Evolutionary conservation across 1,140 invertebrate genomes (phyloP).

Genomic region (Drosophila pandora): DNA sequence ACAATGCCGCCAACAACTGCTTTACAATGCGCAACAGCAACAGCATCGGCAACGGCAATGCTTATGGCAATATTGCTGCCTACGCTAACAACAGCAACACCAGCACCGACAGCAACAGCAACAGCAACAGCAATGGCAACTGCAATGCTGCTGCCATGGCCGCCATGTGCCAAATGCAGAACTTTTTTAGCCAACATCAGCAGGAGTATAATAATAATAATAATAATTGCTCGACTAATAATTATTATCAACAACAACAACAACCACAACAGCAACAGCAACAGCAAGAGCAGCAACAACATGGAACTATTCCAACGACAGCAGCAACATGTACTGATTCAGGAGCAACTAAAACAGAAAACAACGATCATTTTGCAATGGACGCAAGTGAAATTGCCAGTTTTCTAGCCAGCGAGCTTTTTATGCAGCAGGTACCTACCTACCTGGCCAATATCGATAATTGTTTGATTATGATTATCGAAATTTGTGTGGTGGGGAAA

Average conservation of each 20-base stretch:
- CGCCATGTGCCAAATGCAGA: conserved; percentile 76
- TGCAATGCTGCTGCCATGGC: conserved; percentile 61
- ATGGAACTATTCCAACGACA: conserved; percentile 24
- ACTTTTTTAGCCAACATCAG: conserved; percentile 69
- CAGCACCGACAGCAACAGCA: conserved; percentile 24
- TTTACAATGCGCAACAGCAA: conserved; percentile 52
- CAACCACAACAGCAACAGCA: not conserved
- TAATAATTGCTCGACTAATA: conserved; percentile 44
- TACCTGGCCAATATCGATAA: conserved; percentile 19
- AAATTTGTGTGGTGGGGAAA: not conserved
- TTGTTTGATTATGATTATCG: conserved; percentile 4
- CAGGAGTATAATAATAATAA: conserved; percentile 44
- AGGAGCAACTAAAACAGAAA: conserved; percentile 13
- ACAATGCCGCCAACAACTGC: conserved; percentile 43
- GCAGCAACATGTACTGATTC: conserved; percentile 19
- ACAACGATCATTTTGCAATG: conserved; percentile 84
- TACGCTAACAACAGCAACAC: conserved; percentile 26
- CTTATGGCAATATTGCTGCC: conserved; percentile 39
- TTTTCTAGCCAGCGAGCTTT: conserved; percentile 91
- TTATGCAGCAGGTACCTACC: conserved; percentile 89
- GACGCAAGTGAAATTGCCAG: conserved; percentile 91
- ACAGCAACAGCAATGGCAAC: conserved; percentile 30
- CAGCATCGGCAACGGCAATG: conserved; percentile 37
- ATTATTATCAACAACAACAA: conserved; percentile 59
- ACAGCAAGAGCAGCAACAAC: conserved; percentile 17